Conservation (phyloP, 2,797 vertebrate genomes). For the Todus mexicanus region DNA sequence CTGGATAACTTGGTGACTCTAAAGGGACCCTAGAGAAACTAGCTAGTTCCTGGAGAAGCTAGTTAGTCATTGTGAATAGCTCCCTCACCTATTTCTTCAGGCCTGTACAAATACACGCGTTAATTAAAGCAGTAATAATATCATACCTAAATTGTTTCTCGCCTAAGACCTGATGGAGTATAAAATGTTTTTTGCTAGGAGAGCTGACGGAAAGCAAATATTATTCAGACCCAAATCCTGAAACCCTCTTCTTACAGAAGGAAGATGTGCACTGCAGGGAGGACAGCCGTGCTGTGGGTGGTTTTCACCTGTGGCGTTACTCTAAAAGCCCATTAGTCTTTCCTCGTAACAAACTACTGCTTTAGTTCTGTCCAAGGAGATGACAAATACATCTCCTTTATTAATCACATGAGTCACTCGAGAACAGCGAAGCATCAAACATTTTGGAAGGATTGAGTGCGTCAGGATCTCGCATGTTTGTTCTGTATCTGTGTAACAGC, state of each 20-base stretch:
- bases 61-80: neutral
- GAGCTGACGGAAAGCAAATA: neutral
- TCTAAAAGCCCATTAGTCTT: neutral
- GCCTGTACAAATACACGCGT: neutral
- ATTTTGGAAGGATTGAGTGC: neutral
- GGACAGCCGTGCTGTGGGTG: neutral
- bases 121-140: neutral
- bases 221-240: neutral
- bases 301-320: neutral
- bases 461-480: slow-evolving; percentile 8
- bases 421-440: slow-evolving; percentile 40
- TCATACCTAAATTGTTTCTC: neutral
- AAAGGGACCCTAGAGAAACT: neutral
- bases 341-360: neutral
- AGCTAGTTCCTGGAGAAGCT: too few relatives aligned
- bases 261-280: neutral
- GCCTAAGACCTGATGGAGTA: neutral
- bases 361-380: slow-evolving; percentile 39
- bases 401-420: slow-evolving; percentile 34
- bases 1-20: neutral
- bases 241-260: neutral
- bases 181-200: neutral
- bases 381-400: slow-evolving; percentile 47
- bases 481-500: neutral
- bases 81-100: neutral